Evolutionary conservation across 2,113 vertebrate species (phyloP), one percentile per base, ranked within the genome.

Genomic region (Microtus montanus): DNA sequence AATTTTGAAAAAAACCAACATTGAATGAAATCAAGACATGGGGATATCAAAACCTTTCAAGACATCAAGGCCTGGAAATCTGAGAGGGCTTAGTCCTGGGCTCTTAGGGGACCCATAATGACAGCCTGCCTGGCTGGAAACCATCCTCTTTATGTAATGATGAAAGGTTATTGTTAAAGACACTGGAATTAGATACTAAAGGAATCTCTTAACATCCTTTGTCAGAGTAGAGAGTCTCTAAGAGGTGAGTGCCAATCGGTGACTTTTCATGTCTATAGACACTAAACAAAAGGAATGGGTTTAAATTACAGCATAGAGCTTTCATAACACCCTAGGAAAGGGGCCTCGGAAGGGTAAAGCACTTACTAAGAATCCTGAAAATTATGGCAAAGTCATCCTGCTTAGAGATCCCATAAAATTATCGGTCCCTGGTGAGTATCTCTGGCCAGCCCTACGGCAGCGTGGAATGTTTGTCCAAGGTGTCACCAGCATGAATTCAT

Each of bases 111-210:
- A 93, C 74, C 38, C 54, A 66, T 68, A 93, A 94, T 79, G 86
- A 78, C 92, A 94, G 75, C 4, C 44, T 75, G 83, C 47, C 89
- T 75, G 68, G 47, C 71, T 92, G 38, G 47, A 94, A 93, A 82
- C 44, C 47, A 73, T 92, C 33, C 80, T 95, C 75, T 94, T 80
- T 73, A 44, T 70, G 54, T 73, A 83, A 94, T 77, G 63, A 93
- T 97, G 91, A 96, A 87, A 97, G 89, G 71, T 79, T 95, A 92
- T 84, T 96, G 95, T 95, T 95, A 84, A 97, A 82, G 44, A 91
- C 92, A 64, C 63, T 95, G 78, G 83, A 94, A 92, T 83, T 96
- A 93, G 70, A 83, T 91, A 91, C 90, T 93, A 70, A 92, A 87
- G 68, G 47, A 84, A 64, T 95, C 95, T 96, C 92, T 88, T 88